A percentile compares a stretch with the other conserved stretches of the same genome.
Conservation (phyloP, 2,797 vertebrate species). For the Micrastur ruficollis region DNA sequence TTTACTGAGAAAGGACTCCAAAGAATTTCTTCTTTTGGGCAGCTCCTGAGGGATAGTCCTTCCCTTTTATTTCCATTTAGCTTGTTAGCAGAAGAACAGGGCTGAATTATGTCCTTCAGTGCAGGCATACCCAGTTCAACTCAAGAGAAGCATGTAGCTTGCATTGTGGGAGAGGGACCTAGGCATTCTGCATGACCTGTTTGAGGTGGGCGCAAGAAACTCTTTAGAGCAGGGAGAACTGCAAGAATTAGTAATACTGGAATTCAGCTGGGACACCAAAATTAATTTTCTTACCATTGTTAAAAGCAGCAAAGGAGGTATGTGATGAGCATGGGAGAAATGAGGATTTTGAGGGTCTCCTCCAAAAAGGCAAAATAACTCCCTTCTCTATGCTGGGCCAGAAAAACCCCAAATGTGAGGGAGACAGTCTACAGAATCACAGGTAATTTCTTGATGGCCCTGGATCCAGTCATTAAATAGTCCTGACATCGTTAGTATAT, state of each 20-base stretch:
- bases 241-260: background rate
- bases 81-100: background rate
- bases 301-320: background rate
- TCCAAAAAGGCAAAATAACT: background rate
- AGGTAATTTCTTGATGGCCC: background rate
- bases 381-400: background rate
- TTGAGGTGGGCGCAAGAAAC: background rate
- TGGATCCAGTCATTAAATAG: background rate
- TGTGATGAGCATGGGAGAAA: background rate
- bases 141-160: background rate
- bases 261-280: background rate
- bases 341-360: background rate
- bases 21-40: background rate
- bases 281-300: background rate
- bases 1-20: background rate
- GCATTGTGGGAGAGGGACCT: background rate
- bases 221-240: background rate
- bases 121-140: background rate
- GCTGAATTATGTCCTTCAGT: background rate
- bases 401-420: background rate
- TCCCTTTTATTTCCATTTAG: background rate
- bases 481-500: background rate
- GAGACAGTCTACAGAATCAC: background rate
- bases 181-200: background rate
- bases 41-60: background rate